A percentile compares a stretch with the other conserved stretches of the same genome.
phyloP scores from a whole-genome alignment of 2,888 invertebrate species.

The Tuta absoluta region DNA sequence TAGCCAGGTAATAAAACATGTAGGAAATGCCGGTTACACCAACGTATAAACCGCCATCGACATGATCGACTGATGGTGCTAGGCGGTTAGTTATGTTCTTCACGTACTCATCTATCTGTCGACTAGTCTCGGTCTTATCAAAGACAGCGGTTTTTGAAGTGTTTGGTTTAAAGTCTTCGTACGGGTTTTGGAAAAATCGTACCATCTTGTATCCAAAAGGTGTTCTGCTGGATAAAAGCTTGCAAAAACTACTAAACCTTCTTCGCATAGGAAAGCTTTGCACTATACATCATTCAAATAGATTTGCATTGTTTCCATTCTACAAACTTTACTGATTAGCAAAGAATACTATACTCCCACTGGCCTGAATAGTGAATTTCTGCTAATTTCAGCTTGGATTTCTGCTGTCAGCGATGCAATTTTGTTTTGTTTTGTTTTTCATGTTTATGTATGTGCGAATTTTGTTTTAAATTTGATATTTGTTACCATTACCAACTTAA shows the following conservation, averaged over 20 bases:
- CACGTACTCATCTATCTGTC: constrained; percentile 59
- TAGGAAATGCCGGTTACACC: constrained; percentile 87
- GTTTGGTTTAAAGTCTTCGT: constrained; percentile 55
- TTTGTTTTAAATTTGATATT: not conserved
- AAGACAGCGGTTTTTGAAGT: constrained; percentile 11
- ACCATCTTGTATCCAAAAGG: constrained; percentile 60
- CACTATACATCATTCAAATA: not conserved
- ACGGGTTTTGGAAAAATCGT: constrained; percentile 68
- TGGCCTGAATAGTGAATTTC: no score
- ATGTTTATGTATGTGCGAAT: no score
- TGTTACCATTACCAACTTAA: constrained; percentile 3
- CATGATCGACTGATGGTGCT: constrained; percentile 65
- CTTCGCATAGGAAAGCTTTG: not conserved
- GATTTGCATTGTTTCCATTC: not conserved
- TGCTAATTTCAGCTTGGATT: not conserved
- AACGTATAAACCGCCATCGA: constrained; percentile 84
- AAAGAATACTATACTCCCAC: no score
- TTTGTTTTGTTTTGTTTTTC: not conserved
- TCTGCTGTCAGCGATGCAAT: constrained; percentile 28
- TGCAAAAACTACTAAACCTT: constrained; percentile 33
- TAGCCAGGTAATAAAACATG: constrained; percentile 87
- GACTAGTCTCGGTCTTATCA: constrained; percentile 48
- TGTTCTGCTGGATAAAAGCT: constrained; percentile 40
- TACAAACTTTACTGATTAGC: no score
- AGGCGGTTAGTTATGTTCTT: constrained; percentile 60